Base-by-base conservation (phyloP, 35 echinoderm and acorn worm genomes). In the Diadema setosum region DNA sequence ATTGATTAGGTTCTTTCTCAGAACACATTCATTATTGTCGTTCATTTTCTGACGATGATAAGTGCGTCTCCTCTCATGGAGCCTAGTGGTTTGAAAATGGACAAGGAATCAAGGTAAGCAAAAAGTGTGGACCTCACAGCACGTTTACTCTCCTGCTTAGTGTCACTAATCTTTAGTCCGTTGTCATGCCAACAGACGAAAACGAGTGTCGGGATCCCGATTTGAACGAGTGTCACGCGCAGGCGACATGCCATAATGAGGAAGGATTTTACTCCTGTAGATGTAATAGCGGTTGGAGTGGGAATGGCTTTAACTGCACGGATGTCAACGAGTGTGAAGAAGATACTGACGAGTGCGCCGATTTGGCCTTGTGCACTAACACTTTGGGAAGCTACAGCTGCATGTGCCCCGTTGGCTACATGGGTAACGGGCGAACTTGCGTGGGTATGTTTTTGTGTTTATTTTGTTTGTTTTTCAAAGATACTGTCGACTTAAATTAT, bases 391-490 rank as follows among this genome's bases (percentile, higher is more conserved):
- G 83, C 45, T 97, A 84, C 49, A 83, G 75, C 41, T 97, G 95
- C 44, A 44, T 46, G 11, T 97, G 95, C 39, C 61, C 46, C 11
- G 11, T 23, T 18, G 95, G 95, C 1, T 65, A 75, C 20, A 70
- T 87, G 16, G 95, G 91, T 30, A 58, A 97, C 82, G 91, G 95
- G 20, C 56, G 87, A 26, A 59, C 17, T 9, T 97, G 95, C 84
- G 59, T 59, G 15, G 91, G 94, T 96, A 92, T 60, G 89, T 42
- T 12, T n/a, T n/a, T n/a, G n/a, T n/a, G n/a, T n/a, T n/a, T n/a
- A n/a, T n/a, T n/a, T n/a, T n/a, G n/a, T n/a, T n/a, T n/a, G n/a
- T n/a, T n/a, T n/a, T n/a, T n/a, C n/a, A n/a, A n/a, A n/a, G n/a
- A n/a, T n/a, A n/a, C n/a, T n/a, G n/a, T n/a, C n/a, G n/a, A n/a